Conservation (phyloP, 2,797 vertebrate species). For the Ptychobarbus kaznakovi region DNA sequence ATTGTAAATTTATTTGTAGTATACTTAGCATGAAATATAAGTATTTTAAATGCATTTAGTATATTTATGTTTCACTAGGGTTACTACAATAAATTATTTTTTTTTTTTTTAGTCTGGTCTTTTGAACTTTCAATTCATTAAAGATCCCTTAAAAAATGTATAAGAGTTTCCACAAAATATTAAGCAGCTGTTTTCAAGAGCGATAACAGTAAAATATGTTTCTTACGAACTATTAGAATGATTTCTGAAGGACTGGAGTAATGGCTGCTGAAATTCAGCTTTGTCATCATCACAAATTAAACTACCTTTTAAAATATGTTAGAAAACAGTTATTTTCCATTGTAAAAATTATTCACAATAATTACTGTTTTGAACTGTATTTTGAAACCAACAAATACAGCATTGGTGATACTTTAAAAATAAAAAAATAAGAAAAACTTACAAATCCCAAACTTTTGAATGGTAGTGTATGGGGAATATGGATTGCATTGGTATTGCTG, state of each 20-base stretch:
- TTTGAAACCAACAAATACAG: too few species aligned
- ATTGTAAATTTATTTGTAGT: too few species aligned
- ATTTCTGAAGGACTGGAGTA: background rate
- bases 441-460: background rate
- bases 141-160: background rate
- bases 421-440: too few species aligned
- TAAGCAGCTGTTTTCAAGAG: background rate
- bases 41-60: too few species aligned
- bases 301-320: background rate
- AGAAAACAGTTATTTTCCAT: background rate
- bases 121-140: background rate
- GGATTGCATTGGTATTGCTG: background rate
- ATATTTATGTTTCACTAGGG: too few species aligned
- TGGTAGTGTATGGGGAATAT: background rate
- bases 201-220: background rate
- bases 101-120: background rate
- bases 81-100: background rate
- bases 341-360: background rate
- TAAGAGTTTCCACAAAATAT: background rate
- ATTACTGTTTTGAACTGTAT: background rate
- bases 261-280: background rate
- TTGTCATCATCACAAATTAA: too few species aligned
- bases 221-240: background rate
- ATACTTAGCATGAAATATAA: too few species aligned
- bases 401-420: too few species aligned